Conservation (phyloP, 1,140 invertebrate genomes). For the Zaprionus lachaisei region DNA sequence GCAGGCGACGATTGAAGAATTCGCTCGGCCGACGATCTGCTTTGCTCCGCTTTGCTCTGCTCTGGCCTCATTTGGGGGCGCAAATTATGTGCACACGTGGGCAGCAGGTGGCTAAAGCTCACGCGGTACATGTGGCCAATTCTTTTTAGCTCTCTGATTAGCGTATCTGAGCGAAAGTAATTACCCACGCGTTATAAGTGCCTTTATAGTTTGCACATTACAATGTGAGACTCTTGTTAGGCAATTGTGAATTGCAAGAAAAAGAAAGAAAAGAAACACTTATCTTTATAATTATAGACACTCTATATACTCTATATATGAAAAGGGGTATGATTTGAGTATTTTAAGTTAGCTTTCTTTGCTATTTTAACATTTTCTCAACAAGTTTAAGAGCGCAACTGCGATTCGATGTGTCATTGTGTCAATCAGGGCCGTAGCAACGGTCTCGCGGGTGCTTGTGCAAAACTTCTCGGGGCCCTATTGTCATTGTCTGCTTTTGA, state of each 20-base stretch:
- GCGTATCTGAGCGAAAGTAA: conserved; percentile 16
- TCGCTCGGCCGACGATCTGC: conserved; percentile 9
- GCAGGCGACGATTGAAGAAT: conserved; percentile 11
- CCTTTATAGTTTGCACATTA: not conserved
- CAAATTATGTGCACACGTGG: conserved; percentile 33
- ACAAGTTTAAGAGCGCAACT: no score
- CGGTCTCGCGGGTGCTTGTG: no score
- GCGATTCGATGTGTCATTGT: no score
- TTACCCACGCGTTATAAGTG: not conserved
- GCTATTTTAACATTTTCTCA: no score
- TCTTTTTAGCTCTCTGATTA: conserved; percentile 21
- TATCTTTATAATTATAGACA: not conserved
- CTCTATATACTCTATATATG: not conserved
- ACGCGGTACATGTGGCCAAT: conserved; percentile 19
- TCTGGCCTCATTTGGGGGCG: not conserved
- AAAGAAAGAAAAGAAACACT: not conserved
- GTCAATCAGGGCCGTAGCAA: no score
- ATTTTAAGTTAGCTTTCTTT: no score
- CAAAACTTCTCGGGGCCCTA: no score
- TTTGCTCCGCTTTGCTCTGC: not conserved
- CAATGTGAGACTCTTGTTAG: conserved; percentile 2
- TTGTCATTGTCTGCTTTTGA: no score
- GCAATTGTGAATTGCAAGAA: not conserved
- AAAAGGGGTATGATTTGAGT: not conserved
- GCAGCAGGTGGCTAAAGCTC: conserved; percentile 14